Percentiles rank a stretch among this genome's conserved stretches.
These are phyloP conservation scores for Tridacna crocea DNA, from an alignment of 2,888 invertebrate species.

Conservation along the genomic window DNA sequence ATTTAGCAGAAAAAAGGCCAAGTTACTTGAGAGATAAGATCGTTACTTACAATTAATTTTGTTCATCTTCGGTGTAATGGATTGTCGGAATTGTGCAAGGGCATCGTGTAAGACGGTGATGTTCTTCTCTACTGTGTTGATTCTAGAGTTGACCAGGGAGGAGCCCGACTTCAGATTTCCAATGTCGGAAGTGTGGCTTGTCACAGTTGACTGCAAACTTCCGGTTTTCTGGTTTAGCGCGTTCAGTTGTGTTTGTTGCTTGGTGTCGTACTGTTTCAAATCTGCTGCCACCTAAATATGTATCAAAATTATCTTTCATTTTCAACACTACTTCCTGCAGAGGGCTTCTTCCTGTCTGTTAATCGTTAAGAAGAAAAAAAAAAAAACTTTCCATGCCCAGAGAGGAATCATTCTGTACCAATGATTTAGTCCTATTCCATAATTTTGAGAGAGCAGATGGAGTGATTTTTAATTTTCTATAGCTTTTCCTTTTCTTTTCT, in stretches of 20 bases:
- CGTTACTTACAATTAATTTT: conserved; percentile 9
- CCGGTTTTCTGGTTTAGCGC: conserved; percentile 35
- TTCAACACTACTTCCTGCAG: too few species aligned
- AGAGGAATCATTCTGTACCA: too few species aligned
- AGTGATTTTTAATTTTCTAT: too few species aligned
- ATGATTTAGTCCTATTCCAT: too few species aligned
- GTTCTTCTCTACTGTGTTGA: conserved; percentile 38
- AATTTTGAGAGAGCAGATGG: too few species aligned
- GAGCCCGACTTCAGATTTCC: conserved; percentile 27
- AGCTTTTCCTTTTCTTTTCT: too few species aligned
- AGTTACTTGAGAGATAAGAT: too few species aligned
- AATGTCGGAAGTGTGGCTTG: conserved; percentile 46
- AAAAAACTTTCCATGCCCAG: too few species aligned
- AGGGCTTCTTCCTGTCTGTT: too few species aligned
- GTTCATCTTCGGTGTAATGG: conserved; percentile 28
- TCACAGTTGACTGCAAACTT: conserved; percentile 30
- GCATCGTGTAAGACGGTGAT: conserved; percentile 49
- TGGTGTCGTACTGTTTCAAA: conserved; percentile 46
- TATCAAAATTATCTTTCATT: not conserved
- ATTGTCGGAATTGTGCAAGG: conserved; percentile 48
- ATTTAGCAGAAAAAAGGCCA: too few species aligned
- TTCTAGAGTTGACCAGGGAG: conserved; percentile 29
- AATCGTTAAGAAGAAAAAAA: too few species aligned
- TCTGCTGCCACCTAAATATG: conserved; percentile 39
- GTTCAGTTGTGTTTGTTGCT: conserved; percentile 44